Base-by-base conservation (phyloP, 2,888 invertebrate species). In the Microctonus brassicae region DNA sequence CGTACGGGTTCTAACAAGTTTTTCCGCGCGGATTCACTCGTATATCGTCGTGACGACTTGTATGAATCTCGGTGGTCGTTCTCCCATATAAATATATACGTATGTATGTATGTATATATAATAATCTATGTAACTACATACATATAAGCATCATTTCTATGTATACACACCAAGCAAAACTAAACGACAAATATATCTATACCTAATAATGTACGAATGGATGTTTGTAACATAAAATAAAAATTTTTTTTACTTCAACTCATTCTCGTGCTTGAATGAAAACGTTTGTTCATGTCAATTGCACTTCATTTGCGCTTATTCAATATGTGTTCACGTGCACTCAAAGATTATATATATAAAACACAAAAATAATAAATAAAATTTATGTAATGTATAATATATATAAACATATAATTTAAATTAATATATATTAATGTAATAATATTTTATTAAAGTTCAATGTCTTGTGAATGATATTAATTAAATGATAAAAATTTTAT, bases 1-100 rank as follows among this genome's bases (percentile, higher is more conserved):
- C 63, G 47, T 63, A 63, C 63, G 63, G 63, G 42, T 47, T 63
- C 63, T 63, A 47, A 39, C 47, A 63, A 63, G 63, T 63, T 63
- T 63, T 63, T 63, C 47, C 63, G 39, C 63, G 63, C 39, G 63
- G 47, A 63, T 63, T 47, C 63, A 63, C 63, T n/a, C n/a, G n/a
- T n/a, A n/a, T 47, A n/a, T 47, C 22, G 63, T 63, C 63, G 47
- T 63, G 61, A 61, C 39, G 61, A 61, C 13, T 22, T 24, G 61
- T 22, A n/a, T n/a, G n/a, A 61, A 39, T 61, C 61, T 61, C 36
- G 33, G 33, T 58, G 33, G 33, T 33, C 33, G 58, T 58, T 58
- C 58, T 33, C 58, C n/a, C 33, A 26, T 33, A 58, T 29, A 29
- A 17, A 33, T 13, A n/a, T 57, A 61, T 61, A 61, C 34, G 13